Conservation (phyloP, 2,113 vertebrate species). For the Hystrix brachyura region DNA sequence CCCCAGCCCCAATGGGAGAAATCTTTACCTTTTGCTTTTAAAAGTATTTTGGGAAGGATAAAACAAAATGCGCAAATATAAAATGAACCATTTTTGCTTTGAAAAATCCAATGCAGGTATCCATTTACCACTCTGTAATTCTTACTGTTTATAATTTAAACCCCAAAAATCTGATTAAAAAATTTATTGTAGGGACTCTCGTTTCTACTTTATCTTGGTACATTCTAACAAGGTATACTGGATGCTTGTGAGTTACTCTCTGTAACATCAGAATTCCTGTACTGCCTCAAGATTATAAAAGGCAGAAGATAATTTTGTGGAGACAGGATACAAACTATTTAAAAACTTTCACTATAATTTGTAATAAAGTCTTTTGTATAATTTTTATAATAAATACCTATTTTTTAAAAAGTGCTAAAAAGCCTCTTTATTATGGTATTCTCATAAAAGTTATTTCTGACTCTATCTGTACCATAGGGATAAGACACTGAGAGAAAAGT, state of each 20-base stretch:
- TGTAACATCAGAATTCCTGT: background rate
- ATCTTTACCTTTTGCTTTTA: conserved; percentile 8
- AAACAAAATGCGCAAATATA: conserved; percentile 23
- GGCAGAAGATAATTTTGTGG: background rate
- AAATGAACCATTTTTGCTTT: conserved; percentile 11
- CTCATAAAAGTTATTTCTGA: background rate
- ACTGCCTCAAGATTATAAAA: conserved; percentile 29
- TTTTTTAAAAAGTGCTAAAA: conserved; percentile 72
- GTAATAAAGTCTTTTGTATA: conserved; percentile 81
- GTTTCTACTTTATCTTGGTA: background rate
- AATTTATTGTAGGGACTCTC: background rate
- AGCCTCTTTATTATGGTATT: conserved; percentile 37
- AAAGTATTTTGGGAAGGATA: conserved; percentile 55
- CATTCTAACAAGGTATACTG: background rate
- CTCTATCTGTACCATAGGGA: background rate
- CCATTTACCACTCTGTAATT: conserved; percentile 47
- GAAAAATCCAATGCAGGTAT: conserved; percentile 24
- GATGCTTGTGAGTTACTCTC: background rate
- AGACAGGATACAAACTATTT: conserved; percentile 32
- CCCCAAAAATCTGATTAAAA: background rate
- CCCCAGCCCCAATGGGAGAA: background rate
- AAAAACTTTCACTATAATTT: conserved; percentile 57
- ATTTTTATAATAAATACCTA: conserved; percentile 88
- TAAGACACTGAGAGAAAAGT: background rate
- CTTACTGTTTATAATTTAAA: conserved; percentile 47